Base-by-base conservation (phyloP, 2,888 invertebrate species). In the Drosophila borborema region DNA sequence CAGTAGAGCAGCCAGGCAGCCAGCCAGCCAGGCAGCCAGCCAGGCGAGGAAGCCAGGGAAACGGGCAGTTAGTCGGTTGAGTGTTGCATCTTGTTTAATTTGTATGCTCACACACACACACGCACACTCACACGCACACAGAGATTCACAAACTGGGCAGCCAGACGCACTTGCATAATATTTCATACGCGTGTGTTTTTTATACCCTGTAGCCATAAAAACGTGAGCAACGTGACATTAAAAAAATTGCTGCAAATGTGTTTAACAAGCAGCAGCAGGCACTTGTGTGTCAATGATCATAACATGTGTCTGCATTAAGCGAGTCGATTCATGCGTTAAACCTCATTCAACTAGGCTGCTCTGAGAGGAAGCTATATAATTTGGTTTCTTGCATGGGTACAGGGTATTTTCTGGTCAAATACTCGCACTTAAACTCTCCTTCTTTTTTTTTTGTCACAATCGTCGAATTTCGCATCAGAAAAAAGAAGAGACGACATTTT, bases 31-130 rank as follows among this genome's bases (percentile, higher is more conserved):
- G 41, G 28, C 28, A 20, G 34, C 62, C 23, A 55, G 41, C 28
- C 55, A 16, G 36, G 18, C 41, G 43, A 31, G 31, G 48, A 14
- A 31, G 40, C 12, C 56, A 49, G 72, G 77, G 61, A 53, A 48
- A 56, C 72, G 55, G 73, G 59, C 75, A 74, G 73, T 70, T 72
- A 71, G 82, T 41, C 67, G 71, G 45, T 72, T 73, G 83, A 88
- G 82, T 76, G 64, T 88, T 88, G 83, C 86, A 82, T 89, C 89
- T 85, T 85, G 84, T 85, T 85, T 85, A 88, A 85, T 89, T 84
- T 88, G 80, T 76, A 74, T 82, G 72, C 74, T 61, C 77, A 70
- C 72, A 56, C 64, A 65, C 64, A 65, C 45, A 68, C 43, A 48
- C 45, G 20, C 54, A 23, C 58, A 54, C 58, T 43, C 55, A 54